Percentiles rank a stretch among this genome's conserved stretches.
These are phyloP conservation scores for Silvanus unidentatus DNA, from an alignment of 2,888 invertebrate genomes.

Conservation along the genomic window DNA sequence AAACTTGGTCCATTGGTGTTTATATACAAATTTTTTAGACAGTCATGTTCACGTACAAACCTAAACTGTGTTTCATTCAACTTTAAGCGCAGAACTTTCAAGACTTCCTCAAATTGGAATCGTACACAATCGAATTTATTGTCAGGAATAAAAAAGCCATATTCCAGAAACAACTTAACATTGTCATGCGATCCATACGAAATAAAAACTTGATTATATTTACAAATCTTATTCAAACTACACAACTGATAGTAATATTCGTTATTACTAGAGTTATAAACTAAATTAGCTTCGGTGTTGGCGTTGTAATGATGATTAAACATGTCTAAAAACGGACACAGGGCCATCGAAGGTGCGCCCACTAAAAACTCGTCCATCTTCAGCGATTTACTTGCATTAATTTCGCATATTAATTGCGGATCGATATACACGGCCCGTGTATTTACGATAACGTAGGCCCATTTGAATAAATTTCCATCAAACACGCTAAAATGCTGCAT, in stretches of 20 bases:
- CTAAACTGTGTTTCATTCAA: constrained; percentile 46
- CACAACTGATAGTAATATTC: constrained; percentile 50
- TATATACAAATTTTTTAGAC: constrained; percentile 58
- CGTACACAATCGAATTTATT: constrained; percentile 27
- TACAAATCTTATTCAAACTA: constrained; percentile 51
- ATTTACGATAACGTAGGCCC: constrained; percentile 82
- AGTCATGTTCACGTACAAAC: constrained; percentile 58
- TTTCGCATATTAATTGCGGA: constrained; percentile 46
- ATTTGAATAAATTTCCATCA: constrained; percentile 56
- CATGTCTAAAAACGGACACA: constrained; percentile 85
- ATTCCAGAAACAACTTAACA: constrained; percentile 73
- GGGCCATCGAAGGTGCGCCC: constrained; percentile 62
- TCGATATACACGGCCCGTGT: constrained; percentile 77
- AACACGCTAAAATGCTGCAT: constrained; percentile 40
- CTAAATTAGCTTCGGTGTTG: constrained; percentile 48
- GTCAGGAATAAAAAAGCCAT: constrained; percentile 66
- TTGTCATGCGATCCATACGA: constrained; percentile 83
- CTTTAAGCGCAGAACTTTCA: constrained; percentile 17
- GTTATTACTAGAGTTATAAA: constrained; percentile 19
- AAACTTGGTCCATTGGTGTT: constrained; percentile 60
- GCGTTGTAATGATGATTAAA: constrained; percentile 74
- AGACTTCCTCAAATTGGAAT: constrained; percentile 24
- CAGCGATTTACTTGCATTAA: constrained; percentile 31
- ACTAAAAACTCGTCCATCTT: constrained; percentile 38
- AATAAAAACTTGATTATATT: constrained; percentile 76